Base-by-base conservation (phyloP, 2,113 vertebrate genomes). In the Sphyrna mokarran region DNA sequence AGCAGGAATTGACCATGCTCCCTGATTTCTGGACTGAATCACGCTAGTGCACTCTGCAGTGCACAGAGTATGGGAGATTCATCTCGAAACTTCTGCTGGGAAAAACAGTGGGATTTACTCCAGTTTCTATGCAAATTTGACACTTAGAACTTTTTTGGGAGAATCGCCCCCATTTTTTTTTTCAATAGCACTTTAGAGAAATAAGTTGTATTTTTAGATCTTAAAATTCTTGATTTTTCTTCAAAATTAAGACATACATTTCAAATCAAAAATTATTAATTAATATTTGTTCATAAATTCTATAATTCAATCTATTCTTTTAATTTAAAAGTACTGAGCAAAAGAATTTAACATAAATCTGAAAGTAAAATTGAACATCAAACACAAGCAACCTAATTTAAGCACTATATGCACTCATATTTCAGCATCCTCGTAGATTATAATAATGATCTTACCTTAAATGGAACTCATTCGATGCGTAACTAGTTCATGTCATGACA, bases 251-350 rank as follows among this genome's bases (percentile, higher is more conserved):
- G 54, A 33, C 5, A 54, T 3, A 9, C 23, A 26, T 89, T 89
- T 89, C 72, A 76, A 61, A 48, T 89, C 86, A 58, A 54, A 72
- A 89, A 89, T 87, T 87, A 54, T 87, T 1, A 40, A 48, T 18
- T 48, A 43, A 14, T 87, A 68, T 37, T 68, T 22, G 33, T 6
- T 93, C 20, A 20, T 68, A 93, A 93, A 93, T 68, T 68, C 61
- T 22, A 68, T 29, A 68, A 93, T 68, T 93, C 90, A 93, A 68
- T 94, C 66, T 94, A 69, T 69, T 94, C n/a, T 93, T 93, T 68
- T 20, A 68, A 40, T 93, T 37, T 94, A 68, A 94, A 37, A 40
- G 37, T 40, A 23, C n/a, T 40, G 3, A 68, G 33, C 58, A 68
- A 94, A 94, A 68, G 7, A 40, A 86, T 86, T 48, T 40, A 94